Evolutionary conservation across 2,113 vertebrate species (phyloP).

Genomic region (Typhlomys cinereus): DNA sequence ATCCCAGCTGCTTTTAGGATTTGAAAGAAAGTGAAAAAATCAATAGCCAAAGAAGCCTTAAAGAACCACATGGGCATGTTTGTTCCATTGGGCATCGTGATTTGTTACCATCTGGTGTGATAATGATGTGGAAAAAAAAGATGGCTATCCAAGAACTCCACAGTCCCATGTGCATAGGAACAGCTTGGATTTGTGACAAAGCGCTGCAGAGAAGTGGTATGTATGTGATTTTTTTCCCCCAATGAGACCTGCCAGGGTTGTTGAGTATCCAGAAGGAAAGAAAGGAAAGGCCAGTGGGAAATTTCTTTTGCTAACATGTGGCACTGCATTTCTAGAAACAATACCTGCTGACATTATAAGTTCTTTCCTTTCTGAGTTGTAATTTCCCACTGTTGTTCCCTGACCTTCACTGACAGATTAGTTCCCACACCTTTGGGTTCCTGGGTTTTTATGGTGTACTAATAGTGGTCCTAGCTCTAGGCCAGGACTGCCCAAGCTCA

Average conservation of each 20-base stretch:
- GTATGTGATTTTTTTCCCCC: background rate
- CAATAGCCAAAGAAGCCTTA: background rate
- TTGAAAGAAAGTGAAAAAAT: background rate
- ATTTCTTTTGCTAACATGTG: slow-evolving; percentile 36
- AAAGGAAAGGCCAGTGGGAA: background rate
- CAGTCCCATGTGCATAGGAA: background rate
- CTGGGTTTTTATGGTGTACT: background rate
- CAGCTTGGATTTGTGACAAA: background rate
- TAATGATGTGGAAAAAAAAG: background rate
- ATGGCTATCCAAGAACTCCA: background rate
- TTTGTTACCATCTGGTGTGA: background rate
- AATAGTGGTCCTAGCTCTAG: background rate
- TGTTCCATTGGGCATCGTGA: background rate
- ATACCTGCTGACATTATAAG: slow-evolving; percentile 35
- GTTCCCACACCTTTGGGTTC: slow-evolving; percentile 27
- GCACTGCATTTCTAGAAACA: slow-evolving; percentile 53
- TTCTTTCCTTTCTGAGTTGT: slow-evolving; percentile 56
- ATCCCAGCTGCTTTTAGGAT: slow-evolving; percentile 12
- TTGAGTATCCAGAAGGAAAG: background rate
- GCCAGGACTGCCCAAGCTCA: background rate
- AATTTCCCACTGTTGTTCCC: slow-evolving; percentile 55
- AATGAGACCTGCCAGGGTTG: background rate
- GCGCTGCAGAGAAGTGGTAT: background rate
- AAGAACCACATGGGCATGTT: background rate
- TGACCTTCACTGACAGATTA: background rate